Percentiles rank a stretch among this genome's conserved stretches.
These are phyloP conservation scores for Accipiter cooperii DNA, from an alignment of 2,113 vertebrate genomes.

Conservation along the genomic window DNA sequence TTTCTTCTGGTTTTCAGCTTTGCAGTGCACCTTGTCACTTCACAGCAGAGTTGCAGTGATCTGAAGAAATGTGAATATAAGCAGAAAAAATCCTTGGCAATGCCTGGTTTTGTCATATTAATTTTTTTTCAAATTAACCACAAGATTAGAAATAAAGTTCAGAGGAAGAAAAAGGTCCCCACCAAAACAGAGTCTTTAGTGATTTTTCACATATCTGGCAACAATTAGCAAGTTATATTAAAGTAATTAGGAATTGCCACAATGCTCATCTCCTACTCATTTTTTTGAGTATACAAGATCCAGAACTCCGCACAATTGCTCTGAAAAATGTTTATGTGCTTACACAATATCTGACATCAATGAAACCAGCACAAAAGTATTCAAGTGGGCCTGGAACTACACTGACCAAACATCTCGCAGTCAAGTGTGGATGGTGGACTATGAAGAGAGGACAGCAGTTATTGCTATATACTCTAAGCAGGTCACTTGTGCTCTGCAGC, in stretches of 20 bases:
- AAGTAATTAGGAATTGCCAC: neutral
- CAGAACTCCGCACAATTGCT: neutral
- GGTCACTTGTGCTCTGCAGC: neutral
- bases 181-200: neutral
- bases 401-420: rapidly evolving
- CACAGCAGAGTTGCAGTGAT: neutral
- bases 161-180: neutral
- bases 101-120: neutral
- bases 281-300: neutral
- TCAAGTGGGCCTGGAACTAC: neutral
- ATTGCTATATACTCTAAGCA: neutral
- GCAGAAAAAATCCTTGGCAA: neutral
- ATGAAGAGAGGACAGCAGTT: neutral
- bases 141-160: neutral
- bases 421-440: neutral
- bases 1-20: neutral
- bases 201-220: neutral
- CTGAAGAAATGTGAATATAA: neutral
- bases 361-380: neutral
- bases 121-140: neutral
- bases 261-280: neutral
- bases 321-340: neutral
- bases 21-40: neutral
- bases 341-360: neutral
- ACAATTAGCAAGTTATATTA: neutral